Base-by-base conservation (phyloP, 2,888 invertebrate genomes). In the Cecidostiba fungosa region DNA sequence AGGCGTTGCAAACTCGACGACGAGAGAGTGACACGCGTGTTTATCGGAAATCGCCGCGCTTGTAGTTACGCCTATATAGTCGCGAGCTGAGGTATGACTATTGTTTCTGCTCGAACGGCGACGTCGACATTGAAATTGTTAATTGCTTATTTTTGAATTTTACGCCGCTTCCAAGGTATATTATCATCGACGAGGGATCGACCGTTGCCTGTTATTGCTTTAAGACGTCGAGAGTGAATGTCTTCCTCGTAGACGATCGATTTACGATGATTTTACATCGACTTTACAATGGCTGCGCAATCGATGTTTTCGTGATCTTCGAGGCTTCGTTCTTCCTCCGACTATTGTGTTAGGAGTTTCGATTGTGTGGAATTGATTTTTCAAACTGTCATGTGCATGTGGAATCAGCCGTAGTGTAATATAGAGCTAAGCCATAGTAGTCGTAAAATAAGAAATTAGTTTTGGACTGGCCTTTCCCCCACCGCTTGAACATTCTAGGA, bases 21-120 rank as follows among this genome's bases (percentile, higher is more conserved):
- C 36, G 76, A 76, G 19, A 50, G 82, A 82, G 19, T 69, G 82
- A 82, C 77, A 77, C 66, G 47, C 32, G 14, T n/a, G 59, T 39
- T 77, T 72, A 83, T 77, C 59, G 72, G 43, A 43, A 69, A 69
- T 47, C 47, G 23, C 36, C 19, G 0, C 29, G 39, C 32, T 36
- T 32, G 16, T 43, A 23, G 26, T 66, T 82, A 69, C 47, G 47
- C 23, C 8, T 47, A 23, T 16, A 77, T 47, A 26, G 66, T 26
- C 36, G 36, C 36, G 54, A 54, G n/a, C 54, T n/a, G 54, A 16
- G 29, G 19, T 14, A 32, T 16, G 29, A 54, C 50, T 70, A 83
- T 83, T 83, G 77, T 77, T 66, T 32, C 69, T 82, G 43, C 26
- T 54, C 29, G 83, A 39, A 23, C 74, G 70, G 8, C 66, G 26